Conservation (phyloP, 2,797 vertebrate genomes). For the Morelia viridis region DNA sequence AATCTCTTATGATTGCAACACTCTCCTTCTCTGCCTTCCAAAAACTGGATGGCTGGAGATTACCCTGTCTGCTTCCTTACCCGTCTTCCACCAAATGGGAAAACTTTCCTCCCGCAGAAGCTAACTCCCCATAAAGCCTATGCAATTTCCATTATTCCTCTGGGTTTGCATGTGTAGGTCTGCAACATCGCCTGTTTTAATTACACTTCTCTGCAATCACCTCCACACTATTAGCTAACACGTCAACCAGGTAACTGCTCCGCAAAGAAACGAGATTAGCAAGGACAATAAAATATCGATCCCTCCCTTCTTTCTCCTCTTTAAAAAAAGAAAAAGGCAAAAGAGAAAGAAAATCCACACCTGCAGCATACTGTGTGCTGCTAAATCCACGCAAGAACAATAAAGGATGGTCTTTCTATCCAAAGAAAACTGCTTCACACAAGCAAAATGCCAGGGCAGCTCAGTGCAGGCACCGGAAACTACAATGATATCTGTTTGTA, state of each 20-base stretch:
- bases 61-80: not conserved
- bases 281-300: conserved; percentile 56
- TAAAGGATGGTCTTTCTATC: conserved; percentile 59
- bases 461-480: conserved; percentile 15
- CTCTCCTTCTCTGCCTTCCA: not conserved
- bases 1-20: conserved; percentile 7
- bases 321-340: not conserved
- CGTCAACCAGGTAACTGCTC: conserved; percentile 65
- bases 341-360: conserved; percentile 50
- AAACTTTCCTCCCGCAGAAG: conserved; percentile 50
- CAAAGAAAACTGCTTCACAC: conserved; percentile 26
- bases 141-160: conserved; percentile 54
- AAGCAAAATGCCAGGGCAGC: conserved; percentile 23
- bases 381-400: conserved; percentile 55
- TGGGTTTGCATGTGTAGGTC: not conserved
- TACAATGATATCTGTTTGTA: not conserved
- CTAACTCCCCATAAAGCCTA: conserved; percentile 44
- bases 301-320: conserved; percentile 14
- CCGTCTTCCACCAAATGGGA: conserved; percentile 15
- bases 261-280: conserved; percentile 59
- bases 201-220: conserved; percentile 51
- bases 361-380: conserved; percentile 65
- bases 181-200: conserved; percentile 49
- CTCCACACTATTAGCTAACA: conserved; percentile 57
- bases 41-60: conserved; percentile 15